phyloP scores from a whole-genome alignment of 1,140 invertebrate species.

The Drosophila arawakana region DNA sequence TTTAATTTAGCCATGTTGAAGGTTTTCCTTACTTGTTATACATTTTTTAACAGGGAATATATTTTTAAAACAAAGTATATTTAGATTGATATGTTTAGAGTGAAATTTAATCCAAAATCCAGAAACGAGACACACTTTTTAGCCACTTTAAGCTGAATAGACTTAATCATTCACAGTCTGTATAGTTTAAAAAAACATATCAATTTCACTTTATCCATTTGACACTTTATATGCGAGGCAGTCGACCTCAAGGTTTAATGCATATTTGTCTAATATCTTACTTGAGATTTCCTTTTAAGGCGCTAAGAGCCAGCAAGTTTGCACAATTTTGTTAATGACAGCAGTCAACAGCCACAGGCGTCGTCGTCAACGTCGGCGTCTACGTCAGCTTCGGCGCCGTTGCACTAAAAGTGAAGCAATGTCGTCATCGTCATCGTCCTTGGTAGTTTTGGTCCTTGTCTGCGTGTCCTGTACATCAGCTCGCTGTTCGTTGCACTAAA shows the following conservation, averaged over 20 bases:
- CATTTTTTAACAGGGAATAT: too few species aligned
- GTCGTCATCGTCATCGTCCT: conserved; percentile 12
- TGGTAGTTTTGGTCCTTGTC: conserved; percentile 17
- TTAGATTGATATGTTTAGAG: too few species aligned
- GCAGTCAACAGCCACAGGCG: conserved; percentile 47
- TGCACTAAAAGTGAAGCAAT: not conserved
- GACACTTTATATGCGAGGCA: not conserved
- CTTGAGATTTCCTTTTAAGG: conserved; percentile 38
- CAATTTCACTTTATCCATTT: conserved; percentile 6
- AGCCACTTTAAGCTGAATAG: too few species aligned
- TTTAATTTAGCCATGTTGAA: too few species aligned
- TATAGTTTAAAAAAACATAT: not conserved
- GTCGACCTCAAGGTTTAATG: conserved; percentile 20
- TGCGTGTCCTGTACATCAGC: conserved; percentile 31
- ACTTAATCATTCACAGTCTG: not conserved
- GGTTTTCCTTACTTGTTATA: too few species aligned
- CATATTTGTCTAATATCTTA: conserved; percentile 43
- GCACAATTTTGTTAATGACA: conserved; percentile 54
- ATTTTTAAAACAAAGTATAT: too few species aligned
- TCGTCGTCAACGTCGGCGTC: conserved; percentile 12
- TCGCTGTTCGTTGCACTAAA: conserved; percentile 34
- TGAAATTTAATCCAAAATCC: too few species aligned
- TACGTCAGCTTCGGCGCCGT: not conserved
- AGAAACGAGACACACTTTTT: too few species aligned
- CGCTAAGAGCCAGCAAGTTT: conserved; percentile 39